Conservation (phyloP, 1,140 invertebrate genomes). For the Papilio aristodemus region DNA sequence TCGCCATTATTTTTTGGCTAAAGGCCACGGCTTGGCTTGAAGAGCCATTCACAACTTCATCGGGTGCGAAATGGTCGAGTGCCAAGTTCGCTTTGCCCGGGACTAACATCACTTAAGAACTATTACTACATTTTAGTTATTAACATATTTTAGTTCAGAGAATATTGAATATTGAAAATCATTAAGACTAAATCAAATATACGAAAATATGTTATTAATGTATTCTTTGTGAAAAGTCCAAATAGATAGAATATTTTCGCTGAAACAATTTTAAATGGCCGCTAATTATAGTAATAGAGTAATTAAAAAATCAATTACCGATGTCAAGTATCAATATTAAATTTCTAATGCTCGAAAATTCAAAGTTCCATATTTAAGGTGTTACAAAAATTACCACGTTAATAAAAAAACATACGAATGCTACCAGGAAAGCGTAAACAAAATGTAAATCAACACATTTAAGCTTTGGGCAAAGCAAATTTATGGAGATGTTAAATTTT, state of each 20-base stretch:
- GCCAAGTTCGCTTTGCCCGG: background rate
- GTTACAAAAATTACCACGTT: conserved; percentile 4
- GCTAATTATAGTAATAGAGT: too few species aligned
- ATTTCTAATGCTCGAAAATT: background rate
- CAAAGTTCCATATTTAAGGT: background rate
- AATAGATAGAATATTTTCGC: too few species aligned
- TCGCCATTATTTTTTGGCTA: conserved; percentile 4
- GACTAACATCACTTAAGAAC: conserved; percentile 5
- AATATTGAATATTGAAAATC: background rate
- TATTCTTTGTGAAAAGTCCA: too few species aligned
- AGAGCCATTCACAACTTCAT: background rate
- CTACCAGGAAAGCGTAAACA: conserved; percentile 39
- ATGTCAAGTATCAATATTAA: too few species aligned
- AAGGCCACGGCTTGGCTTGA: background rate
- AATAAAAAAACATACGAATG: conserved; percentile 30
- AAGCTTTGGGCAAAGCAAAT: conserved; percentile 40
- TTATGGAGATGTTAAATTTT: conserved; percentile 66
- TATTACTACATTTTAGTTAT: conserved; percentile 8
- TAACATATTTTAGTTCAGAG: conserved; percentile 1
- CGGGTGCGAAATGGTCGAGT: background rate
- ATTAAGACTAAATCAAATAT: background rate
- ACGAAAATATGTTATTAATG: too few species aligned
- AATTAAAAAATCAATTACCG: too few species aligned
- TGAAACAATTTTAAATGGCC: too few species aligned
- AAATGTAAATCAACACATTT: conserved; percentile 49